Percentiles rank a stretch among this genome's conserved stretches.
Evolutionary conservation across 1,140 invertebrate species (phyloP).

Genomic region (Nymphalis io): DNA sequence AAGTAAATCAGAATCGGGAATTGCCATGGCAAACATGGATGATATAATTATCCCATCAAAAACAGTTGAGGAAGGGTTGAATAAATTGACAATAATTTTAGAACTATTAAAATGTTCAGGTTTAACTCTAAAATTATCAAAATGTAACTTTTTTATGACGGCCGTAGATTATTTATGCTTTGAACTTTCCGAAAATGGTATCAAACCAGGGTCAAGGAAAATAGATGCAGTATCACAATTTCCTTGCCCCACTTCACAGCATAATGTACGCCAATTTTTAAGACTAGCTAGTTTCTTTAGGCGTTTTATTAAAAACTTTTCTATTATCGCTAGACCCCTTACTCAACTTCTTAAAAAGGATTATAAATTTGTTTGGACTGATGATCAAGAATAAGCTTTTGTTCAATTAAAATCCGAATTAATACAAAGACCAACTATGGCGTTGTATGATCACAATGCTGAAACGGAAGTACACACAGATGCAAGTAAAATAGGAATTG

Average conservation of each 20-base stretch:
- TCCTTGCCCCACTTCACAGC: slow-evolving; percentile 26
- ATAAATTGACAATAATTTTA: slow-evolving; percentile 18
- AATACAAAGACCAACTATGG: slow-evolving; percentile 47
- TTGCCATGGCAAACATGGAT: neutral
- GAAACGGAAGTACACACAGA: too few relatives aligned
- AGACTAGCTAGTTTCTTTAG: slow-evolving; percentile 41
- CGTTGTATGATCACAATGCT: too few relatives aligned
- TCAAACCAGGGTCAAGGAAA: slow-evolving; percentile 29
- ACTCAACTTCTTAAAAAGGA: slow-evolving; percentile 49
- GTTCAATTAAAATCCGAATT: slow-evolving; percentile 28
- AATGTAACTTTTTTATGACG: slow-evolving; percentile 34
- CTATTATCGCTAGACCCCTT: slow-evolving; percentile 44
- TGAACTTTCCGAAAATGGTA: slow-evolving; percentile 27
- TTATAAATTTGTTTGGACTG: slow-evolving; percentile 29
- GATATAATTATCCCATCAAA: slow-evolving; percentile 4
- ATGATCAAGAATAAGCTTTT: slow-evolving; percentile 34
- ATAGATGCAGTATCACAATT: slow-evolving; percentile 32
- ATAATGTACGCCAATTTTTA: slow-evolving; percentile 40
- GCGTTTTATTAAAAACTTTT: slow-evolving; percentile 36
- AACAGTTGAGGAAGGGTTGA: slow-evolving; percentile 22
- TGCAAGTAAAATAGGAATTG: too few relatives aligned
- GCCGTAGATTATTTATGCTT: slow-evolving; percentile 35
- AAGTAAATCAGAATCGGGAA: neutral
- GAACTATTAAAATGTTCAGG: slow-evolving; percentile 26
- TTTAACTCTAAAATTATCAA: slow-evolving; percentile 17